Evolutionary conservation across 64 coral and sea anemone genomes (phyloP).

Genomic region (Porites australiensis): DNA sequence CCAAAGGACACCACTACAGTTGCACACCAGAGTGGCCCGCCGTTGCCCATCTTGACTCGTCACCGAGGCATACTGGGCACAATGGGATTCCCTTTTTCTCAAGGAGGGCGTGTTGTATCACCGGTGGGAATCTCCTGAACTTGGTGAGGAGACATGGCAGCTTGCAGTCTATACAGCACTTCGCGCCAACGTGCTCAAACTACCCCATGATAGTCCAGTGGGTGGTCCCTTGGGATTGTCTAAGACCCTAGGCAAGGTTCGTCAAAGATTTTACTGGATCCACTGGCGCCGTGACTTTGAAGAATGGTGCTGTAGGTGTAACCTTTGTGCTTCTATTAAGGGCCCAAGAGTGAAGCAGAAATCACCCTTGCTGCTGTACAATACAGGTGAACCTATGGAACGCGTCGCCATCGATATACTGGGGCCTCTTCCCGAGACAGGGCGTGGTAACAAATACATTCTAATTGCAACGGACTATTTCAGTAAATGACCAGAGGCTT

Average conservation of each 20-base stretch:
- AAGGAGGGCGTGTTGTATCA: slow-evolving; percentile 6
- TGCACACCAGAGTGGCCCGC: background rate
- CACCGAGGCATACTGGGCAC: slow-evolving; percentile 3
- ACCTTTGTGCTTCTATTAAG: slow-evolving; percentile 33
- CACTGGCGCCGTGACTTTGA: background rate
- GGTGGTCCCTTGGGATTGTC: background rate
- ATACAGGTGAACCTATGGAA: slow-evolving; percentile 49
- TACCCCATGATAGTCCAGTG: background rate
- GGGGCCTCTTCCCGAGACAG: slow-evolving; percentile 11
- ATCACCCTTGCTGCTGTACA: slow-evolving; percentile 34
- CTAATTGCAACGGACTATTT: slow-evolving; percentile 58
- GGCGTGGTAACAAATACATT: slow-evolving; percentile 38
- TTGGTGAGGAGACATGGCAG: background rate
- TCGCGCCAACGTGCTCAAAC: background rate
- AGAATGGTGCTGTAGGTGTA: slow-evolving; percentile 45
- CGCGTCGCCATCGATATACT: slow-evolving; percentile 45
- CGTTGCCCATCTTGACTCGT: background rate
- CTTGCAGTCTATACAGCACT: background rate
- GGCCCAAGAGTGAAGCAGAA: slow-evolving; percentile 11
- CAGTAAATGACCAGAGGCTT: slow-evolving; percentile 47
- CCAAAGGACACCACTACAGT: background rate
- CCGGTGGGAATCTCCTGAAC: background rate
- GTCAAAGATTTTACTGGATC: slow-evolving; percentile 25
- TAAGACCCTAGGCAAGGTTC: background rate
- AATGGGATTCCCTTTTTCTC: background rate